Base-by-base conservation (phyloP, 2,113 vertebrate genomes). In the Chiloscyllium plagiosum region DNA sequence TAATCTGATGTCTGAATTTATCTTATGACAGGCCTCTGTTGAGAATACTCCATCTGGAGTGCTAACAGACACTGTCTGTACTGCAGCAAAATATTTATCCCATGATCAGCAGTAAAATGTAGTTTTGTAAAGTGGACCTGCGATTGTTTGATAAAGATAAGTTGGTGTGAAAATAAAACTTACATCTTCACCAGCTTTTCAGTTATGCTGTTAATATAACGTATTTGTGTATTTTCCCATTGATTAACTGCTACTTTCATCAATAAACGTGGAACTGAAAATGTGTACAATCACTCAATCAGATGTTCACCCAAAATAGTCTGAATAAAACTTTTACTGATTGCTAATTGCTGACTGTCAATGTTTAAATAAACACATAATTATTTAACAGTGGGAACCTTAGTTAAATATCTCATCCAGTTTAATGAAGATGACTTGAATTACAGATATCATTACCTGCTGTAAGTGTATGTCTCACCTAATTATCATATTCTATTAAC, bases 31-130 rank as follows among this genome's bases (percentile, higher is more conserved):
- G 56, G 3, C 3, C 50, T 61, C 52, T 90, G 47, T 89, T 89
- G 47, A 56, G 29, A 90, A 33, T 61, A 15, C 3, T 90, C 87
- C 50, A 52, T 90, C 87, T 90, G 87, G 87, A 90, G 24, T 61
- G 87, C 61, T 33, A 83, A 83, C 37, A 42, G 19, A 17, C 37
- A n/a, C 80, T 83, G 37, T 83, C 22, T 52, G 29, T 52, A 33
- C 10, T 90, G 52, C 13, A 90, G 47, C 87, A 90, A 90, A 90
- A 90, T 90, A 90, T 90, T 90, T 52, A 90, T 26, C 61, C 52
- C 56, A 61, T 61, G 26, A 33, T 90, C 56, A 61, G 26, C 87
- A 90, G 56, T 90, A 33, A 24, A 26, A 65, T 12, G 29, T 90
- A 0, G 3, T 61, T 90, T 15, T 90, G 26, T n/a, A 90, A 61